Conservation (phyloP, 1,140 invertebrate genomes). For the Drosophila persimilis region DNA sequence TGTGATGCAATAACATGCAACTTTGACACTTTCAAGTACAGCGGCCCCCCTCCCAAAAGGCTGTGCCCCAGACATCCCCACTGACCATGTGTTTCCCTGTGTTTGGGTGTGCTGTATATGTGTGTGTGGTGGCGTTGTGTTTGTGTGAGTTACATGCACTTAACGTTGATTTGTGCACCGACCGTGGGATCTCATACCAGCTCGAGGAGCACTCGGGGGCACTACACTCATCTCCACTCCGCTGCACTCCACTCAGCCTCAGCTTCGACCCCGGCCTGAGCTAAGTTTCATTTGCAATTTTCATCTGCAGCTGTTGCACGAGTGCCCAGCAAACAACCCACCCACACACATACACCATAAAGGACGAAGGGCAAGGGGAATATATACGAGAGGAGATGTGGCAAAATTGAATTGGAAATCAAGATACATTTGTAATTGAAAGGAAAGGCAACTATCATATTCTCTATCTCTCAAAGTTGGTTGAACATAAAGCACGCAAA, state of each 20-base stretch:
- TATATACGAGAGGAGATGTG: constrained; percentile 20
- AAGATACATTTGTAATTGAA: constrained; percentile 59
- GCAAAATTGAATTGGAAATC: constrained; percentile 65
- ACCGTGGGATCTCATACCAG: constrained; percentile 46
- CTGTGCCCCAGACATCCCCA: background rate
- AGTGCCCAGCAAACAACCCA: constrained; percentile 49
- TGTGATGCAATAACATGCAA: constrained; percentile 78
- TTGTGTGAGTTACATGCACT: constrained; percentile 69
- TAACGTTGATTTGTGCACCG: constrained; percentile 76
- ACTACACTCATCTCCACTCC: constrained; percentile 12
- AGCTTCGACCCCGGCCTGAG: constrained; percentile 25
- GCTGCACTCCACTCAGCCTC: background rate
- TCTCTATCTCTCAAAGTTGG: constrained; percentile 22
- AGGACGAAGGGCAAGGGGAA: constrained; percentile 12
- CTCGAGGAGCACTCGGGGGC: constrained; percentile 8
- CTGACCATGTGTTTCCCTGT: background rate
- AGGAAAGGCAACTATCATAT: constrained; percentile 25
- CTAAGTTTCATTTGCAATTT: constrained; percentile 80
- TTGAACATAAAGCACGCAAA: no score
- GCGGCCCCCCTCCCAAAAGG: constrained; percentile 7
- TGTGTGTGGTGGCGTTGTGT: constrained; percentile 13
- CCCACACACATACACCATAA: constrained; percentile 4
- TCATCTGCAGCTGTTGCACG: constrained; percentile 74
- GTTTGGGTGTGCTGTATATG: background rate
- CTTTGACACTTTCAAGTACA: constrained; percentile 66